These are phyloP conservation scores for Donacobius atricapilla DNA, from an alignment of 2,113 vertebrate species.

Conservation along the genomic window DNA sequence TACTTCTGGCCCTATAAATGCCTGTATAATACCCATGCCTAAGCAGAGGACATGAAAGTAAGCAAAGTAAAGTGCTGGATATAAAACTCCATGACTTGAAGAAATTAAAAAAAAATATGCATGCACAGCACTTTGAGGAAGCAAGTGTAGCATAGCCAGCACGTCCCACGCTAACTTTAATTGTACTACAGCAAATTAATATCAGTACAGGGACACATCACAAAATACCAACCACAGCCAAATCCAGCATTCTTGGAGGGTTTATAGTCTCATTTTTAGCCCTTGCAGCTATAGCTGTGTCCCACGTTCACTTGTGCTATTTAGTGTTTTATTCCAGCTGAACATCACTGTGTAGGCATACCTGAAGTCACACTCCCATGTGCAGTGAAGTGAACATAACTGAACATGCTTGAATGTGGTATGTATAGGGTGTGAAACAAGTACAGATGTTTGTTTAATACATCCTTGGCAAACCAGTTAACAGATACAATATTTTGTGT, in stretches of 20 bases:
- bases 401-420: not conserved
- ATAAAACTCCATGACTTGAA: not conserved
- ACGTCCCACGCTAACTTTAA: not conserved
- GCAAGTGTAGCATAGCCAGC: not conserved
- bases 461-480: not conserved
- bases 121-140: not conserved
- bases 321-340: not conserved
- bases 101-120: not conserved
- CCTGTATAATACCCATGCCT: not conserved
- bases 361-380: not conserved
- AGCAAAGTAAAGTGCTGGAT: constrained; percentile 5
- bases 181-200: not conserved
- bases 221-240: not conserved
- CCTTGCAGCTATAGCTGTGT: not conserved
- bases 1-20: not conserved
- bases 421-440: not conserved
- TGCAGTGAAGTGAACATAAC: not conserved
- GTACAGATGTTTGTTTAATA: not conserved
- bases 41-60: not conserved
- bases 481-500: not conserved
- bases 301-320: not conserved
- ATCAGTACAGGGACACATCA: not conserved
- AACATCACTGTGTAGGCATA: not conserved
- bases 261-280: not conserved
- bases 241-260: not conserved